These are phyloP conservation scores for Rhynchonema sp. DNA, from an alignment of 2,888 invertebrate genomes.

Conservation along the genomic window DNA sequence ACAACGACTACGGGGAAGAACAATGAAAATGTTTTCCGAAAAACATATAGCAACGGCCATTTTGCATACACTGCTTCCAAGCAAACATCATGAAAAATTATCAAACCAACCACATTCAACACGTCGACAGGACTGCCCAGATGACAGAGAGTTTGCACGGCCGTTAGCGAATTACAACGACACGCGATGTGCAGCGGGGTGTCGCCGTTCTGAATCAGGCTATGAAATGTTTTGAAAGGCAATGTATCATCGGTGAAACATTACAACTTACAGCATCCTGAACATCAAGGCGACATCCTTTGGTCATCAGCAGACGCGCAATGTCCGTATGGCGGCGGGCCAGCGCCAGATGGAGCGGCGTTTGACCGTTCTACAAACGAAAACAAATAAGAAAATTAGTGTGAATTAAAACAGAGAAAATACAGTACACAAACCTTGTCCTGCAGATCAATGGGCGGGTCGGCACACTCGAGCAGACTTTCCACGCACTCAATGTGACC, in stretches of 20 bases:
- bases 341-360: slow-evolving; percentile 44
- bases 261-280: slow-evolving; percentile 11
- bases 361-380: slow-evolving; percentile 32
- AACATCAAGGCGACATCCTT: slow-evolving; percentile 41
- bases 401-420: too few species aligned
- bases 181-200: slow-evolving; percentile 43
- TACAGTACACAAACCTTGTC: slow-evolving; percentile 32
- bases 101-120: slow-evolving; percentile 35
- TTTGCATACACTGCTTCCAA: background rate
- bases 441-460: slow-evolving; percentile 34
- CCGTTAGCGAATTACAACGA: slow-evolving; percentile 37
- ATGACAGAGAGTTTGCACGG: slow-evolving; percentile 42
- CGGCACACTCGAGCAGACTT: slow-evolving; percentile 32
- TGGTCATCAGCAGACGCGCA: slow-evolving; percentile 42
- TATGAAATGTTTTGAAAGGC: too few species aligned
- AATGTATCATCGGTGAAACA: background rate
- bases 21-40: too few species aligned
- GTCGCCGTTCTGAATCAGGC: slow-evolving; percentile 37
- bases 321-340: slow-evolving; percentile 39
- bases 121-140: slow-evolving; percentile 44
- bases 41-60: too few species aligned
- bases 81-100: background rate
- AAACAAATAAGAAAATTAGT: background rate
- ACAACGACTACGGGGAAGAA: too few species aligned
- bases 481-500: slow-evolving; percentile 39